Conservation (phyloP, 2,888 invertebrate species). For the Sarcophaga variegata region DNA sequence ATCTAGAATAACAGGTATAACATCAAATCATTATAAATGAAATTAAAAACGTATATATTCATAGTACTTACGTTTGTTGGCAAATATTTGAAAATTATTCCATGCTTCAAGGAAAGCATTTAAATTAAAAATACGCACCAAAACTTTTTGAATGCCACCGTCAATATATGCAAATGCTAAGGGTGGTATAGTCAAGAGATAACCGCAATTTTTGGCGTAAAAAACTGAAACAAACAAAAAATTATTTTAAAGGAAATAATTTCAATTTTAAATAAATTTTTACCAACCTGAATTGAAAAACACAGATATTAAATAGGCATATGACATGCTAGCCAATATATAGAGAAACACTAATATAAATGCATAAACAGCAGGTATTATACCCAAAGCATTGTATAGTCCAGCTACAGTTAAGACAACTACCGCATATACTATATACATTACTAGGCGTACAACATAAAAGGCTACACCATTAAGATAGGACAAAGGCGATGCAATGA, state of each 20-base stretch:
- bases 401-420: constrained; percentile 72
- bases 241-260: neutral
- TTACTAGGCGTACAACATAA: constrained; percentile 76
- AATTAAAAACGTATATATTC: neutral
- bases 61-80: constrained; percentile 78
- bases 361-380: constrained; percentile 71
- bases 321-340: constrained; percentile 77
- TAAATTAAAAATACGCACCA: constrained; percentile 74
- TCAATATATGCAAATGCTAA: constrained; percentile 76
- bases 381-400: constrained; percentile 74
- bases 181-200: constrained; percentile 77
- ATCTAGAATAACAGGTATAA: constrained; percentile 71
- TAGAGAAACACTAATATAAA: constrained; percentile 75
- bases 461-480: constrained; percentile 80
- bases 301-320: constrained; percentile 79
- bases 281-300: constrained; percentile 80
- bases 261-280: neutral
- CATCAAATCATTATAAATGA: too few relatives aligned
- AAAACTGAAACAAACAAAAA: constrained; percentile 74
- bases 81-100: constrained; percentile 78
- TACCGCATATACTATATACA: constrained; percentile 73
- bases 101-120: constrained; percentile 79
- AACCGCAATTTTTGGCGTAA: constrained; percentile 80
- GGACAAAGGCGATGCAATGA: constrained; percentile 79
- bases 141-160: constrained; percentile 72